A percentile compares a stretch with the other conserved stretches of the same genome.
Evolutionary conservation across 2,113 vertebrate genomes (phyloP).

Genomic region (Orientallactaga bullata): DNA sequence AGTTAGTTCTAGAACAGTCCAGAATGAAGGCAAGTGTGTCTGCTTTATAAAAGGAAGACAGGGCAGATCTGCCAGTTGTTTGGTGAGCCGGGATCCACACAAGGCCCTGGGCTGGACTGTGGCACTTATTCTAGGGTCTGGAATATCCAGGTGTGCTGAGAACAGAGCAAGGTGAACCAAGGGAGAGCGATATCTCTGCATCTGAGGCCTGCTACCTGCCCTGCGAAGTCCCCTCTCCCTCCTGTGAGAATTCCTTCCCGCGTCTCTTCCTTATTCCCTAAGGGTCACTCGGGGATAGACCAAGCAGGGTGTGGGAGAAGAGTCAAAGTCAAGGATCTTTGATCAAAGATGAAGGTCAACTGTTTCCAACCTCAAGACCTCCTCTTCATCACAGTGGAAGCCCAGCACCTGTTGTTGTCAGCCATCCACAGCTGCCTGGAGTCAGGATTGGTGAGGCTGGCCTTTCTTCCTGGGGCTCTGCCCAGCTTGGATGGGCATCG

Average conservation of each 20-base stretch:
- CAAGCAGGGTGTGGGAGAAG: neutral
- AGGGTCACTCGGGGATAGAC: neutral
- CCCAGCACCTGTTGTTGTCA: neutral
- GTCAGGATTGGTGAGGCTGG: neutral
- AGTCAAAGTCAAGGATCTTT: neutral
- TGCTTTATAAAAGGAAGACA: neutral
- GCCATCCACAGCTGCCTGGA: neutral
- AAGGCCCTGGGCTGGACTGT: neutral
- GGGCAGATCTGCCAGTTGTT: neutral
- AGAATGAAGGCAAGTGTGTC: neutral
- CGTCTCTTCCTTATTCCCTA: neutral
- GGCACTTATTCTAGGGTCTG: neutral
- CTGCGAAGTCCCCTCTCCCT: neutral
- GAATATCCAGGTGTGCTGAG: neutral
- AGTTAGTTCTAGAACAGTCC: neutral
- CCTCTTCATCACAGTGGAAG: neutral
- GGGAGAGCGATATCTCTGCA: fast-evolving
- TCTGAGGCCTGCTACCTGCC: neutral
- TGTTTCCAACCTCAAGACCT: neutral
- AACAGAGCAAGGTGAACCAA: neutral
- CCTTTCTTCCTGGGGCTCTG: neutral
- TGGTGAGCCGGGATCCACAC: neutral
- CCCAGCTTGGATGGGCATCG: neutral
- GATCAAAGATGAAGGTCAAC: neutral
- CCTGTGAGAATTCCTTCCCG: neutral